A percentile compares a stretch with the other conserved stretches of the same genome.
Conservation (phyloP, 2,113 vertebrate species). For the Microtus ochrogaster region DNA sequence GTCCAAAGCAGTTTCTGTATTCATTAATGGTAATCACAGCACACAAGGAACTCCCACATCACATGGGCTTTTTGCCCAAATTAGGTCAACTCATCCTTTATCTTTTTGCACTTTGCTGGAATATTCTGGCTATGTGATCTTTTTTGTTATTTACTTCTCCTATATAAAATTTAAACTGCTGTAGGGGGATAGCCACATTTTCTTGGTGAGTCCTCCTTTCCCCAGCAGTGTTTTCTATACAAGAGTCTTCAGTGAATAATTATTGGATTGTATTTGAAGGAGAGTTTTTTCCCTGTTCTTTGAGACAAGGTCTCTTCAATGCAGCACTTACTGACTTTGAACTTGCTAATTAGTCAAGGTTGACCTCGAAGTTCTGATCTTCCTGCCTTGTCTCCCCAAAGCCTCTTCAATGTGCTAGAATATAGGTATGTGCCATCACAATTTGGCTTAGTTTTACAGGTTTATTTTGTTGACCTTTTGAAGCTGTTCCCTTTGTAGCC, state of each 20-base stretch:
- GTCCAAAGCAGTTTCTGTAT: too few relatives aligned
- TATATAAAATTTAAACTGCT: constrained; percentile 16
- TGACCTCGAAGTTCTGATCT: neutral
- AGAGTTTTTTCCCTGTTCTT: neutral
- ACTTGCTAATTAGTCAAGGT: neutral
- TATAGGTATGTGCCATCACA: neutral
- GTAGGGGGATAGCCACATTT: neutral
- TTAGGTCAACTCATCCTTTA: neutral
- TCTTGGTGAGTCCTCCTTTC: neutral
- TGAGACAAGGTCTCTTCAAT: neutral
- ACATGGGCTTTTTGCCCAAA: neutral
- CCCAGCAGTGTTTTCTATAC: constrained; percentile 3
- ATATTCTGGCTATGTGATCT: constrained; percentile 1
- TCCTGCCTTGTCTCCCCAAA: neutral
- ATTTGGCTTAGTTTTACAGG: neutral
- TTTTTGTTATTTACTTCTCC: constrained; percentile 22
- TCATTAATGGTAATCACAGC: too few relatives aligned
- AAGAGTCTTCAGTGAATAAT: constrained; percentile 18
- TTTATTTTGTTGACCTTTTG: neutral
- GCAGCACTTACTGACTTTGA: neutral
- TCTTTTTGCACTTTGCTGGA: neutral
- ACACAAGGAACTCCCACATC: too few relatives aligned
- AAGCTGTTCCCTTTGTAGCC: neutral
- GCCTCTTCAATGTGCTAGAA: neutral
- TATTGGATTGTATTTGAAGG: constrained; percentile 27